Conservation (phyloP, 2,113 vertebrate genomes). For the Coryphaenoides rupestris region DNA sequence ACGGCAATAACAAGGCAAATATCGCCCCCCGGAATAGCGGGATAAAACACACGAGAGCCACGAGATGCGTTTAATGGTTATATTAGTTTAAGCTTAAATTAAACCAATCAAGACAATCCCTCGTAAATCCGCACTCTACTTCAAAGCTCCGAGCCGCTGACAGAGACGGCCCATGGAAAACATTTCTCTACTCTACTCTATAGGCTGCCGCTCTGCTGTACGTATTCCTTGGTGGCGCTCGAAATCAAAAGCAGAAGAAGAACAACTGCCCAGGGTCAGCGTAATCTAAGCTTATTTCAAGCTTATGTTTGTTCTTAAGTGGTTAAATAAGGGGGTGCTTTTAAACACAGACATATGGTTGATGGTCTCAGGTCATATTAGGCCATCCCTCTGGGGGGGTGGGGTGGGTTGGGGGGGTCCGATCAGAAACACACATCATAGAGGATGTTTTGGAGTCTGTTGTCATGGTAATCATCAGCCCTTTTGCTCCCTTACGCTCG, state of each 20-base stretch:
- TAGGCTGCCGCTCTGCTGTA: constrained; percentile 27
- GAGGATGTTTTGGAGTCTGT: neutral
- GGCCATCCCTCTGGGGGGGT: constrained; percentile 49
- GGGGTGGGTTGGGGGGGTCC: no score
- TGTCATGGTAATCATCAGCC: no score
- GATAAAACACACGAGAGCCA: constrained; percentile 27
- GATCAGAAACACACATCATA: constrained; percentile 45
- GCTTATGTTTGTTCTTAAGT: constrained; percentile 51
- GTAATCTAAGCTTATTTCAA: constrained; percentile 66
- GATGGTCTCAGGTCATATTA: constrained; percentile 54
- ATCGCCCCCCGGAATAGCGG: constrained; percentile 23
- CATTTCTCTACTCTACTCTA: constrained; percentile 6
- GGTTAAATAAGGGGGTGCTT: constrained; percentile 38
- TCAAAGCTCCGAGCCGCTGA: constrained; percentile 27
- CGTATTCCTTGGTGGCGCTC: constrained; percentile 44
- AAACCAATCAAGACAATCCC: constrained; percentile 41
- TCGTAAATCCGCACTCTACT: constrained; percentile 39
- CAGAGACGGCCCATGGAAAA: constrained; percentile 35
- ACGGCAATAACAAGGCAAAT: constrained; percentile 8
- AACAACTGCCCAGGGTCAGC: constrained; percentile 43
- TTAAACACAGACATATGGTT: constrained; percentile 66
- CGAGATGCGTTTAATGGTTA: constrained; percentile 12
- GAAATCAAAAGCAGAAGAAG: constrained; percentile 33
- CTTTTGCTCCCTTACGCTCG: no score
- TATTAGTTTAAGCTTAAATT: constrained; percentile 30